Evolutionary conservation across 2,888 invertebrate genomes (phyloP), one percentile per base, ranked within the genome.

Genomic region (Netelia virgata): DNA sequence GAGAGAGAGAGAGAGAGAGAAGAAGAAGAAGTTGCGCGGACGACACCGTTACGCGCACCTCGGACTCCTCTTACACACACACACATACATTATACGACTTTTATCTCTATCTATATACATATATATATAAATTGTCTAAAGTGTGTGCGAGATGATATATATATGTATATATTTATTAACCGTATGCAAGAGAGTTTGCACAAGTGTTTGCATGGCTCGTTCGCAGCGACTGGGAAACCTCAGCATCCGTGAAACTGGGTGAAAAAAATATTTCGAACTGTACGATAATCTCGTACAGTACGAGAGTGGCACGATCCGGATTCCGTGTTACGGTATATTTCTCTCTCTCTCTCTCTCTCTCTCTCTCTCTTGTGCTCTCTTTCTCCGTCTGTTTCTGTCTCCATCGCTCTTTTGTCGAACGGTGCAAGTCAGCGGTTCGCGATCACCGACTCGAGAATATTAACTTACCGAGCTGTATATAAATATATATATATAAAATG

Each of bases 261-360:
- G 74, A 83, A 70, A 83, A 77, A 83, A 83, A 76, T 82, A 63
- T 74, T 41, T 36, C 36, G 36, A 36, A 36, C 36, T 36, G 36
- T 36, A 57, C 69, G 78, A 79, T 74, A 69, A 83, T 83, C 78
- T 79, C 69, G 73, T 14, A 70, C 78, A 55, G 63, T 73, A 70
- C 61, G 20, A 74, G 50, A 63, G 36, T 36, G 43, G 69, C 55
- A 43, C 72, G 78, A 74, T 78, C 83, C 74, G 78, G 74, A 83
- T 83, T 83, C 74, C 74, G 74, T 55, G 55, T 83, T 83, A 83
- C 83, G 83, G 83, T 83, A 78, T 74, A 79, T 72, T 74, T 50
- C 43, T 36, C 9, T 74, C 69, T 64, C 11, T 69, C 14, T 11
- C 47, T 8, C 18, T 47, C 23, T 36, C 41, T 61, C 16, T 16